Conservation (phyloP, 2,113 vertebrate species). For the Mystacornis crossleyi region DNA sequence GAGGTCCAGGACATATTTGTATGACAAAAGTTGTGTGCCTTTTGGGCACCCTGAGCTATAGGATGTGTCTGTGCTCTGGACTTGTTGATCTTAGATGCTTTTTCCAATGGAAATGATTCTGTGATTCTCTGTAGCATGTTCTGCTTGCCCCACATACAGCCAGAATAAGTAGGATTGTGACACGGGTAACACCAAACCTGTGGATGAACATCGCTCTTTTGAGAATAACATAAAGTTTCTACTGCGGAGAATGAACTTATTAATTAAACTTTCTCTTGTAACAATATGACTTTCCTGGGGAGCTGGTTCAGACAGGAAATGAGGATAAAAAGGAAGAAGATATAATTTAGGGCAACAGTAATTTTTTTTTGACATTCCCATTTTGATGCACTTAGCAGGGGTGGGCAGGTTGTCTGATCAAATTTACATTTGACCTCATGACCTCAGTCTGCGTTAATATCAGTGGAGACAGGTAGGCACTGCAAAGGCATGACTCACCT, state of each 20-base stretch:
- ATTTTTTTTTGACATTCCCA: background rate
- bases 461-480: background rate
- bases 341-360: background rate
- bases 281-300: background rate
- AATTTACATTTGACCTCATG: background rate
- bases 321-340: background rate
- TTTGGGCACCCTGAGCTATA: background rate
- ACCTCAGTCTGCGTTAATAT: background rate
- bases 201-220: background rate
- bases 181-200: background rate
- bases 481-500: background rate
- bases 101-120: background rate
- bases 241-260: accelerated
- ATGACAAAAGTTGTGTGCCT: background rate
- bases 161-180: background rate
- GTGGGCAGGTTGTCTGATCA: background rate
- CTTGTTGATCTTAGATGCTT: background rate
- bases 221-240: background rate
- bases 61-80: background rate
- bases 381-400: background rate
- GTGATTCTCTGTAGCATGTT: background rate
- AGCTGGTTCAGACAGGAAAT: background rate
- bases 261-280: background rate
- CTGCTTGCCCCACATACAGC: background rate
- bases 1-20: background rate